Evolutionary conservation across 2,113 vertebrate genomes (phyloP).

Genomic region (Nipponia nippon): DNA sequence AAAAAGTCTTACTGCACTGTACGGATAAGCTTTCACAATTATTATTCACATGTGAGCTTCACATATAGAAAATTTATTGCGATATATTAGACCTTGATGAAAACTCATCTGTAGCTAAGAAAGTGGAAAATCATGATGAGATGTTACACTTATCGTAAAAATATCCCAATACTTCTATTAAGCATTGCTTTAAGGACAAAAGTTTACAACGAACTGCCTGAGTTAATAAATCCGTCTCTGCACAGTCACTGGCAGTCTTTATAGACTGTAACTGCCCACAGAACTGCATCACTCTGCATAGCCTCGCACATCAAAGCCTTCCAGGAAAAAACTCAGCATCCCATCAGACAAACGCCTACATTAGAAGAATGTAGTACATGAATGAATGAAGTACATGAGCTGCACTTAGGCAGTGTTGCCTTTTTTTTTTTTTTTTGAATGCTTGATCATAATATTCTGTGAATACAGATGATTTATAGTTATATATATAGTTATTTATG

Average conservation of each 20-base stretch:
- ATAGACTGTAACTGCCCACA: background rate
- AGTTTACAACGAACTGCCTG: background rate
- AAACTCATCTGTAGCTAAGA: background rate
- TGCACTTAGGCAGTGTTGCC: background rate
- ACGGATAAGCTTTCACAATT: background rate
- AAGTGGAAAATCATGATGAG: background rate
- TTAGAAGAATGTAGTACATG: too few relatives aligned
- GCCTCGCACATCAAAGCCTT: background rate
- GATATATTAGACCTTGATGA: background rate
- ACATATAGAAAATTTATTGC: background rate
- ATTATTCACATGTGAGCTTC: background rate
- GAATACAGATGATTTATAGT: background rate
- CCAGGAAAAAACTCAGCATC: background rate
- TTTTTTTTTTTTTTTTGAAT: background rate
- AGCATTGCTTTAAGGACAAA: background rate
- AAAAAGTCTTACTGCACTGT: background rate
- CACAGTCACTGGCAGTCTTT: too few relatives aligned
- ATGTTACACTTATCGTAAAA: background rate
- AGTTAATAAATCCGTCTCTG: background rate
- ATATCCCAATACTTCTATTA: background rate
- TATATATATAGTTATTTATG: background rate
- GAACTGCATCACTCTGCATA: background rate
- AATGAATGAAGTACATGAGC: too few relatives aligned
- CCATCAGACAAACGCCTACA: background rate
- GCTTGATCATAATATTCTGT: background rate